Base-by-base conservation (phyloP, 2,888 invertebrate species). In the Agriopis marginaria region DNA sequence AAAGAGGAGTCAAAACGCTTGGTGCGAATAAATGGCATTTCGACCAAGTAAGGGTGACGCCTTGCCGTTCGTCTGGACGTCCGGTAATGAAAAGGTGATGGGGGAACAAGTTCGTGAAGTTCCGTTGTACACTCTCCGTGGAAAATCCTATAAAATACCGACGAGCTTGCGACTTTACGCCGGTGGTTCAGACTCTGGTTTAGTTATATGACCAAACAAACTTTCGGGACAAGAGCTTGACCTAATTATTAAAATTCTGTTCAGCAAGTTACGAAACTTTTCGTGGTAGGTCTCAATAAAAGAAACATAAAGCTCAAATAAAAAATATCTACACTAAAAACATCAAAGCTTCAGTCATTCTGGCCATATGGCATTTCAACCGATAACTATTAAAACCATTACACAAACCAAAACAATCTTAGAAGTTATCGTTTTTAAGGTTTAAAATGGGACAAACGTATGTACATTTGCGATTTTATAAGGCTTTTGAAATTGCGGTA, bases 281-380 rank as follows among this genome's bases (percentile, higher is more conserved):
- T 53, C 53, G 65, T 40, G 66, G 66, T 66, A 63, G 66, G 54
- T 66, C 54, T 51, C 53, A 66, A 66, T 63, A 63, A 70, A 63
- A 70, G 0, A 5, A 59, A 58, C 51, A 53, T 63, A 61, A 55
- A 55, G n/a, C 17, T 60, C 8, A 14, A 55, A 60, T 54, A 66
- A 60, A 58, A 55, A 63, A 63, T 47, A 49, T 45, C 56, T 42
- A n/a, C 65, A 69, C 60, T 61, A 65, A 65, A 67, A 53, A 69
- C 69, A 60, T 69, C 68, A 68, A 69, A 69, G 64, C 55, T 63
- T 53, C 47, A 56, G 51, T 65, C 64, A 61, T 56, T 65, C 61
- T 45, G 45, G 42, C 65, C 69, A 69, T 69, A 69, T 69, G 69
- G 69, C 56, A 61, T 64, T 54, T 60, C 54, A 64, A 55, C 60